A percentile compares a stretch with the other conserved stretches of the same genome.
These are phyloP conservation scores for Yponomeuta cagnagella DNA, from an alignment of 2,888 invertebrate species.

Conservation along the genomic window DNA sequence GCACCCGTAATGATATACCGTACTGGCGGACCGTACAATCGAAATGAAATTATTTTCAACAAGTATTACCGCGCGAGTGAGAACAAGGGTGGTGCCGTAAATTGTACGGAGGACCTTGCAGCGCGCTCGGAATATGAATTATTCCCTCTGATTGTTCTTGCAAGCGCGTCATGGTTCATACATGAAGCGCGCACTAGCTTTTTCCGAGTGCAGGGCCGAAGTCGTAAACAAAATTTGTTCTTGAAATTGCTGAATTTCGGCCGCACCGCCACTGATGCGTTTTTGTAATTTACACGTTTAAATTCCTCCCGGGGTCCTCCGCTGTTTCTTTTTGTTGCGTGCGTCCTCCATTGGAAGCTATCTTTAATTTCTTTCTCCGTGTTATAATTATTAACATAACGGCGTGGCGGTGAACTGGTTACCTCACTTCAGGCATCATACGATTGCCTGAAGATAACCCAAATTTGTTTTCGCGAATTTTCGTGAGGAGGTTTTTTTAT, in stretches of 20 bases:
- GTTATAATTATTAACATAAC: constrained; percentile 43
- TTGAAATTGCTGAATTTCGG: constrained; percentile 50
- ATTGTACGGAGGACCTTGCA: constrained; percentile 66
- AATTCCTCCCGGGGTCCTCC: constrained; percentile 12
- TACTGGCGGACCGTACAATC: constrained; percentile 60
- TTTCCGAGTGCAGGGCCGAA: constrained; percentile 42
- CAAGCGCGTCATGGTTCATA: constrained; percentile 72
- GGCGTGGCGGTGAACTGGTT: constrained; percentile 26
- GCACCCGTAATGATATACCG: constrained; percentile 66
- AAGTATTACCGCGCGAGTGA: constrained; percentile 63
- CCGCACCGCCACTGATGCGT: constrained; percentile 29
- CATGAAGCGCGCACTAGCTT: constrained; percentile 74
- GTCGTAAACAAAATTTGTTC: constrained; percentile 56
- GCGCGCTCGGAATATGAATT: constrained; percentile 75
- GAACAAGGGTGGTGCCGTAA: constrained; percentile 60
- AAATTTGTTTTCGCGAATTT: constrained; percentile 65
- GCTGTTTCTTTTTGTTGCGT: constrained; percentile 11
- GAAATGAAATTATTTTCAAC: constrained; percentile 72
- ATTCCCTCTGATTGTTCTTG: constrained; percentile 72
- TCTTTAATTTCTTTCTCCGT: constrained; percentile 37
- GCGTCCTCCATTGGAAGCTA: constrained; percentile 10
- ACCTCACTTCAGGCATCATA: constrained; percentile 27
- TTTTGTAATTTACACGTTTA: constrained; percentile 17
- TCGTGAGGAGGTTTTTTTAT: constrained; percentile 31
- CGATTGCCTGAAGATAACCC: constrained; percentile 47